Evolutionary conservation across 1,140 invertebrate genomes (phyloP).

Genomic region (Littorina saxatilis): DNA sequence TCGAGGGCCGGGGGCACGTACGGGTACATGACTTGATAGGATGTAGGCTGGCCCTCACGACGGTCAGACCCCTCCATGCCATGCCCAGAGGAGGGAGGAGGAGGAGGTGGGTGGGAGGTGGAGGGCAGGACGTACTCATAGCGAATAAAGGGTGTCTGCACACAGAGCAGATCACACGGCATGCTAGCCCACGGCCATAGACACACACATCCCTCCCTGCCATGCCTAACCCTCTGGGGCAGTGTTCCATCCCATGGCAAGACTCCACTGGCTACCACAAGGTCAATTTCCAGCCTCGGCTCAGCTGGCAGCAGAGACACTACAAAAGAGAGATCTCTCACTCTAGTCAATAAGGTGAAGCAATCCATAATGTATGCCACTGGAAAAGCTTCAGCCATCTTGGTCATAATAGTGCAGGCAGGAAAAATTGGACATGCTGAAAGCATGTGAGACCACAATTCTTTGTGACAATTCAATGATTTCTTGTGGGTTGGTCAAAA

Average conservation of each 20-base stretch:
- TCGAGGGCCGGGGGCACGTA: slow-evolving; percentile 44
- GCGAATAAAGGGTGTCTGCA: slow-evolving; percentile 39
- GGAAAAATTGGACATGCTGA: too few relatives aligned
- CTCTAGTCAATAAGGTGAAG: too few relatives aligned
- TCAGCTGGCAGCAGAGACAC: too few relatives aligned
- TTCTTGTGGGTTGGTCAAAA: too few relatives aligned
- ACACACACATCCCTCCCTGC: background rate
- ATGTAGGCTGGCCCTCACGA: background rate
- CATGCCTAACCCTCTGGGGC: background rate
- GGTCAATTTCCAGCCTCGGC: too few relatives aligned
- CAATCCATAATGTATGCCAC: too few relatives aligned
- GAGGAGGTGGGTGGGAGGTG: slow-evolving; percentile 14
- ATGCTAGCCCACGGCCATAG: slow-evolving; percentile 28
- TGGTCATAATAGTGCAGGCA: too few relatives aligned
- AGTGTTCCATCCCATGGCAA: slow-evolving; percentile 37
- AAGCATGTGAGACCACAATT: too few relatives aligned
- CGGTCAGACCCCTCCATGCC: slow-evolving; percentile 3
- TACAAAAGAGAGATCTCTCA: too few relatives aligned
- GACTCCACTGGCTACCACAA: background rate
- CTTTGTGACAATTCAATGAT: too few relatives aligned
- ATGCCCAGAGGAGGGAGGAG: slow-evolving; percentile 23
- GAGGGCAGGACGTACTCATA: slow-evolving; percentile 24
- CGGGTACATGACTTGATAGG: slow-evolving; percentile 45
- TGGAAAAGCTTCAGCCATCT: too few relatives aligned
- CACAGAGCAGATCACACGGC: slow-evolving; percentile 32